Percentiles rank a stretch among this genome's conserved stretches.
These are phyloP conservation scores for Danio choprae DNA, from an alignment of 2,797 vertebrate species.

Conservation along the genomic window DNA sequence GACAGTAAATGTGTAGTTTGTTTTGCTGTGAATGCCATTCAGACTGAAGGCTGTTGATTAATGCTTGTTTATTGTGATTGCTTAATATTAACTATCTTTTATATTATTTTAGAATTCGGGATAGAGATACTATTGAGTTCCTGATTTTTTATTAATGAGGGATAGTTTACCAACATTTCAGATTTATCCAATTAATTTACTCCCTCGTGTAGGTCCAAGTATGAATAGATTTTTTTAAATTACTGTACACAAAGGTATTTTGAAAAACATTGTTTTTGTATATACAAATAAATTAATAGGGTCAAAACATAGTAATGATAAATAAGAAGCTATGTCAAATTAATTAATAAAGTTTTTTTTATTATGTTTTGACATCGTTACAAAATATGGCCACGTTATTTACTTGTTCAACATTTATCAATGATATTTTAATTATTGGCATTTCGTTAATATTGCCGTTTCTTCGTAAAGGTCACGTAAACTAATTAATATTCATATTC, in stretches of 20 bases:
- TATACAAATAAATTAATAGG: background rate
- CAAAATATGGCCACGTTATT: background rate
- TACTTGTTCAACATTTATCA: too few species aligned
- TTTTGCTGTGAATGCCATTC: slow-evolving; percentile 5
- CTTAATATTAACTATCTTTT: background rate
- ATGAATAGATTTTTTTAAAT: too few species aligned
- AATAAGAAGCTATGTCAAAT: background rate
- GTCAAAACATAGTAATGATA: background rate
- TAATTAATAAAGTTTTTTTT: background rate
- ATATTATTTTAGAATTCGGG: background rate
- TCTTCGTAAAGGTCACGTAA: background rate
- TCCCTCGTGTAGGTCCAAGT: too few species aligned
- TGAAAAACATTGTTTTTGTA: background rate
- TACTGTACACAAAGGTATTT: too few species aligned
- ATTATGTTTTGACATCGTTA: too few species aligned
- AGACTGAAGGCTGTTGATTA: background rate
- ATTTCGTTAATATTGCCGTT: background rate
- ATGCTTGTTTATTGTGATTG: background rate
- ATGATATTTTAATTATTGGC: too few species aligned
- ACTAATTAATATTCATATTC: background rate
- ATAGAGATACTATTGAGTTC: background rate
- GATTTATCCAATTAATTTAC: too few species aligned
- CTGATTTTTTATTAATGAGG: background rate
- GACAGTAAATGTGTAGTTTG: slow-evolving; percentile 26
- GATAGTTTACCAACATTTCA: background rate